phyloP scores from a whole-genome alignment of 2,113 vertebrate genomes.

The Desmodus rotundus region DNA sequence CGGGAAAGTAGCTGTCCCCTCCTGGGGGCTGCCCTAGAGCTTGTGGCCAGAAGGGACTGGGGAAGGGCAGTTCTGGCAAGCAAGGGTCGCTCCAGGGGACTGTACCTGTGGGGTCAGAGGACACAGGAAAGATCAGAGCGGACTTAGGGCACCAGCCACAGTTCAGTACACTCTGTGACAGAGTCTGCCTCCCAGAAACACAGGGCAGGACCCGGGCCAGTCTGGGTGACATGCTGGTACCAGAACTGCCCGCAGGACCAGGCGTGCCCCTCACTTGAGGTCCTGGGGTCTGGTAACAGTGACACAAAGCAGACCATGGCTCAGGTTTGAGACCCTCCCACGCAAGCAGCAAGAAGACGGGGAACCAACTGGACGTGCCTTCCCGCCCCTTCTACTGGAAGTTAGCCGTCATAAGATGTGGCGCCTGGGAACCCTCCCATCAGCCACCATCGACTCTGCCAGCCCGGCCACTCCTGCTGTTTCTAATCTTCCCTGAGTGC shows the following conservation, averaged over 20 bases:
- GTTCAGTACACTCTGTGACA: rapidly evolving
- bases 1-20: constrained; percentile 26
- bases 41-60: background rate
- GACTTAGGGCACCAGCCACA: rapidly evolving
- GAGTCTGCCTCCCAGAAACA: rapidly evolving
- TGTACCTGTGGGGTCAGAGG: background rate
- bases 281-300: too few relatives aligned
- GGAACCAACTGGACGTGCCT: rapidly evolving
- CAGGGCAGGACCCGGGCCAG: background rate
- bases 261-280: rapidly evolving
- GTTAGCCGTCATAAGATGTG: too few relatives aligned
- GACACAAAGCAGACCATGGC: rapidly evolving
- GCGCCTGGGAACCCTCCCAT: background rate
- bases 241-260: background rate
- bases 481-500: background rate
- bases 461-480: rapidly evolving
- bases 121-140: rapidly evolving
- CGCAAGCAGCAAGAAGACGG: rapidly evolving
- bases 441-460: too few relatives aligned
- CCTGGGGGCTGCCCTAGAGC: background rate
- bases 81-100: constrained; percentile 64
- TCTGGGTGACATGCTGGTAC: background rate
- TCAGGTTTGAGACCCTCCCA: rapidly evolving
- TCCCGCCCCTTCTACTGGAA: background rate
- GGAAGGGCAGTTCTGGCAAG: constrained; percentile 67